Evolutionary conservation across 2,113 vertebrate genomes (phyloP).

Genomic region (Pitta sordida): DNA sequence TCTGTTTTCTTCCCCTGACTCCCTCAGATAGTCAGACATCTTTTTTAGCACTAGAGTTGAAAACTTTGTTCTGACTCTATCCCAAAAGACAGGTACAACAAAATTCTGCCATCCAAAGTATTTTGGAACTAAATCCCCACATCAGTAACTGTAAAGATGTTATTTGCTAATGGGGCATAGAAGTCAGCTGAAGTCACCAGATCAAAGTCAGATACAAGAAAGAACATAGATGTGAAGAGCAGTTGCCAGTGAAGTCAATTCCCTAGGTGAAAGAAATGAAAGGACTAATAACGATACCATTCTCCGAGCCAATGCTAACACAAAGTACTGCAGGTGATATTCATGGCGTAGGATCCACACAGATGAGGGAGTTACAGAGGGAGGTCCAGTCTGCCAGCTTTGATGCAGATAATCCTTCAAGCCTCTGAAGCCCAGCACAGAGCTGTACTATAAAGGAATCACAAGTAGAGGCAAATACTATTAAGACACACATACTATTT

Average conservation of each 20-base stretch:
- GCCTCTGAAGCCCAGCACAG: conserved; percentile 61
- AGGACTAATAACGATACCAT: conserved; percentile 69
- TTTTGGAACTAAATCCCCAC: background rate
- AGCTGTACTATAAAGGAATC: conserved; percentile 65
- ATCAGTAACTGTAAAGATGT: background rate
- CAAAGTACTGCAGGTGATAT: conserved; percentile 87
- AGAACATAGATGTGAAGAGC: background rate
- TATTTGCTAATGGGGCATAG: background rate
- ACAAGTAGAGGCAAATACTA: background rate
- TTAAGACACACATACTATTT: background rate
- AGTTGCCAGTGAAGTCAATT: background rate
- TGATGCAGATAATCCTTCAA: conserved; percentile 82
- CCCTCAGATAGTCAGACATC: background rate
- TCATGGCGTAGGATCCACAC: conserved; percentile 89
- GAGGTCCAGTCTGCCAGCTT: conserved; percentile 67
- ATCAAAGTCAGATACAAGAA: background rate
- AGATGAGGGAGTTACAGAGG: conserved; percentile 74
- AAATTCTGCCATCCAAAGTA: background rate
- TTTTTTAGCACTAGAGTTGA: background rate
- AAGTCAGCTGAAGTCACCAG: background rate
- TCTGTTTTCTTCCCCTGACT: background rate
- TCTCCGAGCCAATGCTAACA: conserved; percentile 79
- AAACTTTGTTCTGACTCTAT: background rate
- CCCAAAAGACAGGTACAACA: background rate
- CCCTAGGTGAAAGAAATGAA: background rate